These are phyloP conservation scores for Lasioglossum albipes DNA, from an alignment of 1,140 invertebrate genomes.

Conservation along the genomic window DNA sequence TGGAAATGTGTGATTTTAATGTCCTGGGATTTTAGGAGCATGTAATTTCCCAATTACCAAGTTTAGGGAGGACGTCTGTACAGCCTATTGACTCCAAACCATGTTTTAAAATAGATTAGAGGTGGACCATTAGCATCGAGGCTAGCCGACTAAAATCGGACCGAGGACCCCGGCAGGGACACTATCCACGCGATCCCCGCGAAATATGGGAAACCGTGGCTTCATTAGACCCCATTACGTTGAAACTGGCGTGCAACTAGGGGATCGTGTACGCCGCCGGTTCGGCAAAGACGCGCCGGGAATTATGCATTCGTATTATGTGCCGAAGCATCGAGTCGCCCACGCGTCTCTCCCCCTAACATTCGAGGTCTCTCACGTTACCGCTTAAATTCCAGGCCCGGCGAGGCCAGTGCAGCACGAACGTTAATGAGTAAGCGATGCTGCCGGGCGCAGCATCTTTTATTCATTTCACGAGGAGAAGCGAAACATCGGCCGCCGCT, in stretches of 20 bases:
- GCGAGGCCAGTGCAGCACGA: slow-evolving; percentile 20
- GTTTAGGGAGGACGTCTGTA: too few relatives aligned
- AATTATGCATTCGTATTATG: slow-evolving; percentile 45
- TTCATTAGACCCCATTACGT: slow-evolving; percentile 15
- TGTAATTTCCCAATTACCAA: too few relatives aligned
- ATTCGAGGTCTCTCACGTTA: slow-evolving; percentile 34
- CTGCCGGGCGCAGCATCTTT: slow-evolving; percentile 64
- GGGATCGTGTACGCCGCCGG: neutral
- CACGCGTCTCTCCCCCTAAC: slow-evolving; percentile 22
- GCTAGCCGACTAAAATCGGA: too few relatives aligned
- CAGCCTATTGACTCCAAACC: too few relatives aligned
- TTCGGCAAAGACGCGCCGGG: neutral
- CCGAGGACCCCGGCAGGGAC: too few relatives aligned
- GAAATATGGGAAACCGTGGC: neutral
- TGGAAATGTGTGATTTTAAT: too few relatives aligned
- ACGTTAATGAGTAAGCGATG: slow-evolving; percentile 66
- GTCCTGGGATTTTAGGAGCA: too few relatives aligned
- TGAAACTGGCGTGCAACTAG: neutral
- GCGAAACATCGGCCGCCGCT: slow-evolving; percentile 58
- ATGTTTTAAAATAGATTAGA: too few relatives aligned
- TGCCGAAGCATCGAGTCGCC: slow-evolving; percentile 34
- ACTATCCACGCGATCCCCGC: too few relatives aligned
- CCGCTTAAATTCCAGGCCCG: slow-evolving; percentile 45
- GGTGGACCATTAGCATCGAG: too few relatives aligned
- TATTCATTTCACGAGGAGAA: slow-evolving; percentile 67